Conservation (phyloP, 53 echinoderm and acorn worm genomes). For the Apostichopus leukothele region DNA sequence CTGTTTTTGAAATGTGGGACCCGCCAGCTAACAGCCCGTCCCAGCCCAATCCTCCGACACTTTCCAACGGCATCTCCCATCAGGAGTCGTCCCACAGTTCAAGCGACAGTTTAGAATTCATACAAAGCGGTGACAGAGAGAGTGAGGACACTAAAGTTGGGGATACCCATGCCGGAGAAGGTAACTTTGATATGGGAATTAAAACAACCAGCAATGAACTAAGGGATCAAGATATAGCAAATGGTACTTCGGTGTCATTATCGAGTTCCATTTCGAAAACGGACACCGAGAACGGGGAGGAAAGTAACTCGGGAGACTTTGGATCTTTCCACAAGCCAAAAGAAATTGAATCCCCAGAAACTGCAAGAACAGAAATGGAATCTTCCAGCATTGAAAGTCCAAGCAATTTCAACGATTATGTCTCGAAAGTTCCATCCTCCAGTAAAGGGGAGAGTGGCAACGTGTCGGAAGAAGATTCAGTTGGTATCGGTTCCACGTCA, state of each 20-base stretch:
- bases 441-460: not conserved
- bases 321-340: slow-evolving; percentile 7
- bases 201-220: not conserved
- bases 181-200: not conserved
- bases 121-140: slow-evolving; percentile 5
- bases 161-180: not conserved
- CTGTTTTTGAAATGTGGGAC: not conserved
- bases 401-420: not conserved
- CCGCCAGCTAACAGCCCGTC: not conserved
- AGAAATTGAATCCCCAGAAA: not conserved
- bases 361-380: not conserved
- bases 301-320: slow-evolving; percentile 14
- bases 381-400: slow-evolving; percentile 21
- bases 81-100: slow-evolving; percentile 8
- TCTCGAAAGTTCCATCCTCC: not conserved
- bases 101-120: slow-evolving; percentile 37
- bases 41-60: not conserved
- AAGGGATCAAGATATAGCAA: not conserved
- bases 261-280: not conserved
- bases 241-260: not conserved
- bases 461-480: not conserved
- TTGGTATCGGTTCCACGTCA: too few species aligned
- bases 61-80: slow-evolving; percentile 22
- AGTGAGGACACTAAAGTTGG: not conserved
- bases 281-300: not conserved